Percentiles rank a stretch among this genome's conserved stretches.
Evolutionary conservation across 2,797 vertebrate species (phyloP).

Genomic region (Alca torda): DNA sequence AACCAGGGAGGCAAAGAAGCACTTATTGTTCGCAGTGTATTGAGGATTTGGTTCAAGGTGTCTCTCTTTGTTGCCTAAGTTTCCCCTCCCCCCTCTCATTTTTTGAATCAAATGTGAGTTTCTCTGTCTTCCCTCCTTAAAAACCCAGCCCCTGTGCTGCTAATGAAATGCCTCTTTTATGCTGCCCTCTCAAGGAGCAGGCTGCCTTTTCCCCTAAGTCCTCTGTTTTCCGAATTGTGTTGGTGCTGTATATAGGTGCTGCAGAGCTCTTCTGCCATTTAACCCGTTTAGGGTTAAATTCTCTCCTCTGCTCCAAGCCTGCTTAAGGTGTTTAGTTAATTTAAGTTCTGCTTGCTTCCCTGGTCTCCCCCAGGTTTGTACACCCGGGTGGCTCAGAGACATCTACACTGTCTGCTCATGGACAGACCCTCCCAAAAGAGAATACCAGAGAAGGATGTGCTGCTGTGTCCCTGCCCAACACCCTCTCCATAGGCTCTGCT

Average conservation of each 20-base stretch:
- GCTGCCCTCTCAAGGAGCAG: not conserved
- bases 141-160: not conserved
- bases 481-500: not conserved
- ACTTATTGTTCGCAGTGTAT: not conserved
- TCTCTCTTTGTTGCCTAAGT: not conserved
- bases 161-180: not conserved
- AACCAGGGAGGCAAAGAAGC: not conserved
- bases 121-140: not conserved
- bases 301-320: not conserved
- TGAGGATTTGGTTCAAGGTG: not conserved
- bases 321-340: not conserved
- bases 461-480: not conserved
- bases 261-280: not conserved
- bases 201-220: not conserved
- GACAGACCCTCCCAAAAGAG: not conserved
- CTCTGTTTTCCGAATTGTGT: not conserved
- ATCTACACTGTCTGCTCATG: not conserved
- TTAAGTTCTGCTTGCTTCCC: not conserved
- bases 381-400: not conserved
- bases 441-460: not conserved
- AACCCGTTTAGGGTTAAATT: not conserved
- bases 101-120: not conserved
- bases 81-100: rapidly evolving
- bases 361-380: not conserved
- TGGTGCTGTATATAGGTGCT: not conserved